Base-by-base conservation (phyloP, 2,113 vertebrate species). In the Calcarius ornatus region DNA sequence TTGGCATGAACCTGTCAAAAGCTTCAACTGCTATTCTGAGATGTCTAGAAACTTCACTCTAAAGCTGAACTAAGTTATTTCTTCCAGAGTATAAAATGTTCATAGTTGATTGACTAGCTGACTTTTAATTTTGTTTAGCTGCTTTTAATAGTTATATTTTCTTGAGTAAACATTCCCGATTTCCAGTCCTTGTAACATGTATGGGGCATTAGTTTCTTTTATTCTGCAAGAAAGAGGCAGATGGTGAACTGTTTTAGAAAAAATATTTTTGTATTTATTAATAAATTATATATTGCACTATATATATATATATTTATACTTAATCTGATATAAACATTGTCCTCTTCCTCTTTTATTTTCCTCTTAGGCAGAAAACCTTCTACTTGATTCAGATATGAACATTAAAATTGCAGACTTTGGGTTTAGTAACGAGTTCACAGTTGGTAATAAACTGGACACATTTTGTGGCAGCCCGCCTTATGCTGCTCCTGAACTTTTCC, bases 321-420 rank as follows among this genome's bases (percentile, higher is more conserved):
- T 60, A 37, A 3, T 81, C 48, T 57, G 54, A 22, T 47, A 47
- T 3, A 12, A 72, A 35, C 75, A 24, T 88, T 92, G 65, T 79
- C 89, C 73, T 88, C 75, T 78, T 42, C 93, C 76, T 91, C 79
- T 83, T 35, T 75, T 89, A 38, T 97, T 95, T 97, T 96, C 80
- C 75, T 96, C 72, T 97, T 97, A 99, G 99, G 99, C 99, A 85
- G 99, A 99, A 98, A 99, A 99, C 97, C 98, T 99, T 96, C 98
- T 99, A 51, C 98, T 99, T 94, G 99, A 99, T 89, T 98, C 98
- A 69, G 99, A 99, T 81, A 99, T 99, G 99, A 99, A 99, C 98
- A 99, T 99, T 96, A 99, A 99, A 98, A 99, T 99, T 70, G 99
- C 99, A 13, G 99, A 99, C 97, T 99, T 99, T 96, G 99, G 99